Percentiles rank a stretch among this genome's conserved stretches.
Evolutionary conservation across 2,888 invertebrate genomes (phyloP).

Genomic region (Autographa pulchrina): DNA sequence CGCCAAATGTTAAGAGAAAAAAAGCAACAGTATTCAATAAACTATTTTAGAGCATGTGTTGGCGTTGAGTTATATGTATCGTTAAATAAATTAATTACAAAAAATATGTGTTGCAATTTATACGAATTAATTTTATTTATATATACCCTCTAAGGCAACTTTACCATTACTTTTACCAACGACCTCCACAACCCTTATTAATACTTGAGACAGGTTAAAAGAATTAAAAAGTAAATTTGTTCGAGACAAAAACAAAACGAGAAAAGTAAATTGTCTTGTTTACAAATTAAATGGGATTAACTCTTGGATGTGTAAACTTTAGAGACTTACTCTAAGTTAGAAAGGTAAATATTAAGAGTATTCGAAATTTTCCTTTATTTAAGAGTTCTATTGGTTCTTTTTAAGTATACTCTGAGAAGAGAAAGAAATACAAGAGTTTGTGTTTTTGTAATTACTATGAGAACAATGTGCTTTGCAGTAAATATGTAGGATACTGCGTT

Average conservation of each 20-base stretch:
- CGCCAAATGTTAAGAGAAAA: too few relatives aligned
- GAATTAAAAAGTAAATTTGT: constrained; percentile 5
- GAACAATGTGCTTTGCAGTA: too few relatives aligned
- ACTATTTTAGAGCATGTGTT: too few relatives aligned
- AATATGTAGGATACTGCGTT: too few relatives aligned
- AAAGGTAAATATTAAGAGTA: constrained; percentile 1
- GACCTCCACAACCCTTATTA: neutral
- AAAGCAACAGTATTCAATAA: too few relatives aligned
- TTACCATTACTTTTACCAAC: neutral
- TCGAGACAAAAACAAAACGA: constrained; percentile 58
- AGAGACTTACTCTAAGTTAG: neutral
- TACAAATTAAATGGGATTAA: constrained; percentile 74
- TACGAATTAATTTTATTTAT: too few relatives aligned
- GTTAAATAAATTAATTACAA: too few relatives aligned
- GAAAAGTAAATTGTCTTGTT: constrained; percentile 62
- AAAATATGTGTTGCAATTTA: too few relatives aligned
- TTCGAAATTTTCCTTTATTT: neutral
- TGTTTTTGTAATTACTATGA: neutral
- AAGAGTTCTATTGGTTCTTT: neutral
- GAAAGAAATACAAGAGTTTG: neutral
- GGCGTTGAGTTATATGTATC: too few relatives aligned
- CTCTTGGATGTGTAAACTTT: constrained; percentile 57
- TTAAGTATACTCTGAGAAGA: neutral
- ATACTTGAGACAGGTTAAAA: neutral
- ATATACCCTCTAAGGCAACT: too few relatives aligned